Evolutionary conservation across 2,113 vertebrate genomes (phyloP).

Genomic region (Bambusicola thoracicus): DNA sequence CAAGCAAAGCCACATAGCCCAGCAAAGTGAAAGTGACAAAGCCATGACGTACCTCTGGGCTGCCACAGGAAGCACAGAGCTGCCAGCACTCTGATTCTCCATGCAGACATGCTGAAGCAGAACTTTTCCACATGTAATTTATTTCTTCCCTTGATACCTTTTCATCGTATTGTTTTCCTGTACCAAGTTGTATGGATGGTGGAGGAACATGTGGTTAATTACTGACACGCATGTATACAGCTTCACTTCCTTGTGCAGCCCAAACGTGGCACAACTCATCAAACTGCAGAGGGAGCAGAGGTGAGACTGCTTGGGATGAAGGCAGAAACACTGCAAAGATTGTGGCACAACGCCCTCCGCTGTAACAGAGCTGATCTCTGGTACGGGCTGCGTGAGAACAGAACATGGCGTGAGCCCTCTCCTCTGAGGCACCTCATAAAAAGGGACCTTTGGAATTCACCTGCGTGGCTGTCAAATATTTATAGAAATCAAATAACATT

Average conservation of each 20-base stretch:
- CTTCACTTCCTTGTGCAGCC: neutral
- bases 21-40: accelerated
- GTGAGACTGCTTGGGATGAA: accelerated
- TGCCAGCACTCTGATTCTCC: neutral
- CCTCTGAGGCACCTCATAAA: neutral
- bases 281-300: neutral
- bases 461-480: neutral
- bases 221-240: accelerated
- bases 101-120: neutral
- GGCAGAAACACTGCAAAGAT: accelerated
- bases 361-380: neutral
- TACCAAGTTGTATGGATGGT: accelerated
- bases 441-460: neutral
- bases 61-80: neutral
- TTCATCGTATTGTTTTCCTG: neutral
- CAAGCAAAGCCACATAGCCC: accelerated
- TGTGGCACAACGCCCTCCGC: neutral
- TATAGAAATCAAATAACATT: neutral
- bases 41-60: neutral
- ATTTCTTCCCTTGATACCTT: neutral
- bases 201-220: neutral
- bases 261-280: accelerated
- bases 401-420: no score
- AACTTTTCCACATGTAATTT: accelerated
- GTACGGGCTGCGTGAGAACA: accelerated